Conservation (phyloP, 1,140 invertebrate genomes). For the Campoletis sonorensis region DNA sequence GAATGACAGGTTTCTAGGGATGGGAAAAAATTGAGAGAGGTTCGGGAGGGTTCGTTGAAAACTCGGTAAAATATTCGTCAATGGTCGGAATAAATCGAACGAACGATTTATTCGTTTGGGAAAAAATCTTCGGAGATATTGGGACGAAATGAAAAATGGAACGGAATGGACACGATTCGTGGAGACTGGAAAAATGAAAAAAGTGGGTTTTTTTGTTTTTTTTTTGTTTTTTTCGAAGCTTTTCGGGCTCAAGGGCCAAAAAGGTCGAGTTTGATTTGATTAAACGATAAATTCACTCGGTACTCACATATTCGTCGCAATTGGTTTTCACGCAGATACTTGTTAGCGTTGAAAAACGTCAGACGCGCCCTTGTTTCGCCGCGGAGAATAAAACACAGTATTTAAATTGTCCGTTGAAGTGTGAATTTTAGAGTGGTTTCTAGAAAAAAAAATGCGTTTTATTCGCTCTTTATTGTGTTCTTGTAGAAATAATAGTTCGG, state of each 20-base stretch:
- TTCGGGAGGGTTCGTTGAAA: too few relatives aligned
- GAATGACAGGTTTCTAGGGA: too few relatives aligned
- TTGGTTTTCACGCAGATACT: slow-evolving; percentile 17
- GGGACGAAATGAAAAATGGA: too few relatives aligned
- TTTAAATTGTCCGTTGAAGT: background rate
- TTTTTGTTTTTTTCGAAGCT: too few relatives aligned
- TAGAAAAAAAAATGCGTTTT: background rate
- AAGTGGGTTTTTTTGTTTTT: too few relatives aligned
- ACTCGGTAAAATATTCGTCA: too few relatives aligned
- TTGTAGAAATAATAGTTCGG: background rate
- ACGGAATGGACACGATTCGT: too few relatives aligned
- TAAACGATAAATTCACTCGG: background rate
- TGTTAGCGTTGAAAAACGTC: slow-evolving; percentile 5
- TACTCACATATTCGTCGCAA: slow-evolving; percentile 50
- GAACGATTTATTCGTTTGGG: too few relatives aligned
- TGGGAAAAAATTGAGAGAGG: too few relatives aligned
- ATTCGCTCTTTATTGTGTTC: background rate
- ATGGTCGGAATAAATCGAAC: too few relatives aligned
- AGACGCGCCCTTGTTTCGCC: slow-evolving; percentile 2
- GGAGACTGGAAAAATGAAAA: too few relatives aligned
- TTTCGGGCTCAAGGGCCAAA: background rate
- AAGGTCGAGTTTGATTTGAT: background rate
- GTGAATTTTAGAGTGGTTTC: background rate
- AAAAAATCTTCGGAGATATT: too few relatives aligned
- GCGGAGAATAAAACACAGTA: background rate